Conservation (phyloP, 2,113 vertebrate species). For the Donacobius atricapilla region DNA sequence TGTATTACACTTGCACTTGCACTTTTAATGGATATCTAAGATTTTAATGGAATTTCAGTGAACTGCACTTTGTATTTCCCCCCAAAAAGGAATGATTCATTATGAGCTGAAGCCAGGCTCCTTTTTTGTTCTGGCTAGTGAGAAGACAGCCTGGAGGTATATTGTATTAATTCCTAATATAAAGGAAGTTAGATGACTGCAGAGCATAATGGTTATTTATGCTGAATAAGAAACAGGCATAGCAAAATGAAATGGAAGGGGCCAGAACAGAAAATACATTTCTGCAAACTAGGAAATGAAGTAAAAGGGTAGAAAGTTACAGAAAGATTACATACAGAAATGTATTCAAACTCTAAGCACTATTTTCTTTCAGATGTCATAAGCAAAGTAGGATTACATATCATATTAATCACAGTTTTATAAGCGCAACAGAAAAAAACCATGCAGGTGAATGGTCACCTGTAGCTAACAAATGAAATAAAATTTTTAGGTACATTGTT, state of each 20-base stretch:
- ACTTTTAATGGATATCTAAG: slow-evolving; percentile 13
- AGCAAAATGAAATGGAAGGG: background rate
- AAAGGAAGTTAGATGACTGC: background rate
- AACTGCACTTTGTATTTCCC: background rate
- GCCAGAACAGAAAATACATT: background rate
- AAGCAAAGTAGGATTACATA: background rate
- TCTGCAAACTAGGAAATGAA: background rate
- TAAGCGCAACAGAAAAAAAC: background rate
- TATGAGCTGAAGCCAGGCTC: background rate
- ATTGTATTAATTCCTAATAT: background rate
- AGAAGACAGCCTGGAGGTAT: background rate
- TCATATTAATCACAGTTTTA: background rate
- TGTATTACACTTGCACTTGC: background rate
- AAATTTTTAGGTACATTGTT: background rate
- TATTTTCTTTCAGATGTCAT: background rate
- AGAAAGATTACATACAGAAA: background rate
- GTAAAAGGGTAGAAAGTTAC: background rate
- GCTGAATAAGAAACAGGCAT: background rate
- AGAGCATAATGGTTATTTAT: background rate
- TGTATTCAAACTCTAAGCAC: background rate
- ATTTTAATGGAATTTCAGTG: slow-evolving; percentile 38
- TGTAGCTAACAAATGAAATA: background rate
- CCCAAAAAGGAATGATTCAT: background rate
- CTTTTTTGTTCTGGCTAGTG: background rate
- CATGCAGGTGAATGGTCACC: background rate